phyloP scores from a whole-genome alignment of 2,888 invertebrate species.

The Diadromus collaris region DNA sequence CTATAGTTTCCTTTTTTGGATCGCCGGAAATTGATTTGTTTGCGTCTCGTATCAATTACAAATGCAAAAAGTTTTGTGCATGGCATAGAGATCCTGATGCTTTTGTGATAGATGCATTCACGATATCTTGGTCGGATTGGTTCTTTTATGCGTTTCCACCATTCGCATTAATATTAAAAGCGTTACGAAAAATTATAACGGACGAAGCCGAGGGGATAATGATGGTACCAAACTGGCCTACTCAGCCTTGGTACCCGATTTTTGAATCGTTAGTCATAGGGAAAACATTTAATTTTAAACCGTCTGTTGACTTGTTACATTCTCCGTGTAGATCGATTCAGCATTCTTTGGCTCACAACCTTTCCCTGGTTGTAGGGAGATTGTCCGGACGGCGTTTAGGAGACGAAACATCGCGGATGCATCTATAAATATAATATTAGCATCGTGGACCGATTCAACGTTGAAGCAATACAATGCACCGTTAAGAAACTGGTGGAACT shows the following conservation, averaged over 20 bases:
- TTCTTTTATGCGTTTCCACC: constrained; percentile 48
- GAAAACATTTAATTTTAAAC: constrained; percentile 19
- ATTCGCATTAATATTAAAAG: constrained; percentile 39
- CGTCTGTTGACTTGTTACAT: constrained; percentile 19
- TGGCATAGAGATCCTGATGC: constrained; percentile 67
- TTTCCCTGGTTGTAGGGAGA: constrained; percentile 69
- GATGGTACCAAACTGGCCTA: constrained; percentile 46
- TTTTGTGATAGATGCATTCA: constrained; percentile 67
- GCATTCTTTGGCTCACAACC: constrained; percentile 63
- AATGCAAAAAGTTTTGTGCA: constrained; percentile 66
- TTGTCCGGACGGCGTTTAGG: constrained; percentile 66
- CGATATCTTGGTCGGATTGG: constrained; percentile 52
- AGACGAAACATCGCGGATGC: constrained; percentile 60
- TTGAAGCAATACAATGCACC: constrained; percentile 64
- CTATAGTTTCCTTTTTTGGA: constrained; percentile 36
- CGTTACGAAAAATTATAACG: constrained; percentile 34
- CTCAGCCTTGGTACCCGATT: constrained; percentile 53
- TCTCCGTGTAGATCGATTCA: constrained; percentile 47
- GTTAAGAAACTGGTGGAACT: constrained; percentile 65
- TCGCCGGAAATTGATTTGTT: constrained; percentile 65
- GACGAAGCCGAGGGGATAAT: constrained; percentile 46
- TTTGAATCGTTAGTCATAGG: constrained; percentile 20
- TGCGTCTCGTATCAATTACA: constrained; percentile 64
- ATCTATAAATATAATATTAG: constrained; percentile 53
- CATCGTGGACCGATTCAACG: constrained; percentile 64